phyloP scores from a whole-genome alignment of 2,888 invertebrate genomes.

The Tholera decimalis region DNA sequence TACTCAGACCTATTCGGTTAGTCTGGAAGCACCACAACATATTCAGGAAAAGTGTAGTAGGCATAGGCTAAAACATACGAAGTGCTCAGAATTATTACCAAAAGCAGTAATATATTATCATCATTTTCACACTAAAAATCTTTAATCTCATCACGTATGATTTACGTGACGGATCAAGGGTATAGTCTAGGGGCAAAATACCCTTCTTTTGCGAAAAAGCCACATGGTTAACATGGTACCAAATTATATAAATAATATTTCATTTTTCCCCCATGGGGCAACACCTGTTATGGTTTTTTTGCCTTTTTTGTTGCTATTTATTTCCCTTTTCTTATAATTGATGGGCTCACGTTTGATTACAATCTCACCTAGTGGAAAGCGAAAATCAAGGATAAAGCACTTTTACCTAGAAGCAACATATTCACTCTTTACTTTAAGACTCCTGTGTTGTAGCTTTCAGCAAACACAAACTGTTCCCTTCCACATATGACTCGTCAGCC shows the following conservation, averaged over 20 bases:
- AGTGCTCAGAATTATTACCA: conserved; percentile 14
- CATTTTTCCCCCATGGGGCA: conserved; percentile 49
- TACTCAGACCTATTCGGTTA: no score
- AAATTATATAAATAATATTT: conserved; percentile 65
- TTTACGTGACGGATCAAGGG: conserved; percentile 56
- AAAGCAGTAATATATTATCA: conserved; percentile 45
- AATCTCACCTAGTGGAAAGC: no score
- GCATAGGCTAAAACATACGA: conserved; percentile 3
- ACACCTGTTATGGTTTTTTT: conserved; percentile 18
- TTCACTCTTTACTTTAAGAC: no score
- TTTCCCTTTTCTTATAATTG: background rate
- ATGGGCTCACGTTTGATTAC: no score
- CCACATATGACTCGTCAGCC: no score
- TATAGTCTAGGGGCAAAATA: conserved; percentile 24
- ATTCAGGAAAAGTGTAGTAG: no score
- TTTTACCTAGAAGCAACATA: no score
- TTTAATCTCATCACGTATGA: conserved; percentile 61
- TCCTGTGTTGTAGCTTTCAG: no score
- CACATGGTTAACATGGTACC: conserved; percentile 55
- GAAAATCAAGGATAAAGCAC: no score
- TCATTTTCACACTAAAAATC: conserved; percentile 50
- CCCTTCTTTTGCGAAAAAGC: conserved; percentile 37
- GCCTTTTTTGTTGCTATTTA: background rate
- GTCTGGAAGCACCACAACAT: no score
- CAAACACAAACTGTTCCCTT: no score